Base-by-base conservation (phyloP, 2,888 invertebrate genomes). In the Heliconius ethilla region DNA sequence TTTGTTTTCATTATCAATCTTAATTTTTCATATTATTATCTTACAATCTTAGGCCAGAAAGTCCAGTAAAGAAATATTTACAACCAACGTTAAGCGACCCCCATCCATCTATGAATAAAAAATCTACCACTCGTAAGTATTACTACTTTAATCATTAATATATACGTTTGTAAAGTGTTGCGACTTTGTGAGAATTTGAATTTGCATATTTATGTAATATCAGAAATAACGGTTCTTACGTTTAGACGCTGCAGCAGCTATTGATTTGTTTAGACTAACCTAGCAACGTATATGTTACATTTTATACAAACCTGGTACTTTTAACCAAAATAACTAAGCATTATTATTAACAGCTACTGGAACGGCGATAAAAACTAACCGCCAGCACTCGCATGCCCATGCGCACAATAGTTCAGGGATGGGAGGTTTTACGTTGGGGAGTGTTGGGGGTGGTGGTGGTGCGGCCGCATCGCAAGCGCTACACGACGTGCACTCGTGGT, bases 401-500 rank as follows among this genome's bases (percentile, higher is more conserved):
- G 33, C 66, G 69, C 76, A 69, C 67, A 75, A 51, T 76, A 76
- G 22, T 78, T 76, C 79, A 62, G 81, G 40, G 1, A 40, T 40
- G 15, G 69, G 40, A 25, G 37, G 67, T 67, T 67, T 67, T 6
- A n/a, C 37, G 9, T 22, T 67, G 67, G 66, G 37, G n/a, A 33
- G 67, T 37, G 67, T 18, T 76, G 77, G 81, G 69, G 72, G 51
- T 22, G 80, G 87, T 83, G 82, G 86, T 84, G 86, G 87, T 88
- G 73, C 92, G 89, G 76, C 95, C 11, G 81, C 82, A 55, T 79
- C 77, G 82, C 88, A 86, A 86, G 88, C 91, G 77, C 95, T 97
- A 83, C 95, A 96, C 84, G 98, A 98, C 91, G 97, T 98, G 78
- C 96, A 96, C 85, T 96, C 97, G 85, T 98, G 98, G 98, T 98